Conservation (phyloP, 2,113 vertebrate species). For the Paedocypris sp. region DNA sequence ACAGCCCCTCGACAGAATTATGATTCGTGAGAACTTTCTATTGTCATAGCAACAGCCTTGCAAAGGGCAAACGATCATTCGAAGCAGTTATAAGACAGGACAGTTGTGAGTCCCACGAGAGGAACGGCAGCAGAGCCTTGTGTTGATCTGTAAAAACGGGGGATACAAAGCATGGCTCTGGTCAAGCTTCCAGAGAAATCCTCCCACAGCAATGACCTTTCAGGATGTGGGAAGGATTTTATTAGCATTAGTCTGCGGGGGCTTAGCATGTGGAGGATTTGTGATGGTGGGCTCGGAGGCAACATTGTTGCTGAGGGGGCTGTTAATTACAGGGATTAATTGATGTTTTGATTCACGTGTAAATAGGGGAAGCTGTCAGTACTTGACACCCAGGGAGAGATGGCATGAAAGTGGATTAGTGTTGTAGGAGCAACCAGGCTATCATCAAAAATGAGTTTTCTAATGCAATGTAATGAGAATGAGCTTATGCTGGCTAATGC, state of each 20-base stretch:
- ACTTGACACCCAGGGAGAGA: conserved; percentile 44
- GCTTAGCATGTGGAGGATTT: not conserved
- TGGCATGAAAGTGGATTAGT: conserved; percentile 62
- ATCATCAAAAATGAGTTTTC: conserved; percentile 43
- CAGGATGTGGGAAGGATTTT: not conserved
- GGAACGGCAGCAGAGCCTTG: not conserved
- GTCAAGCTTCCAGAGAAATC: not conserved
- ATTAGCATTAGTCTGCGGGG: not conserved
- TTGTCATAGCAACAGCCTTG: conserved; percentile 9
- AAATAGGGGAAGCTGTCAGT: conserved; percentile 46
- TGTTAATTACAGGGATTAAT: conserved; percentile 58
- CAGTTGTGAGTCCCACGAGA: conserved; percentile 2
- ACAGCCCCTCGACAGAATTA: not conserved
- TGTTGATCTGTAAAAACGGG: not conserved
- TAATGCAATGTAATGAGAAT: conserved; percentile 39
- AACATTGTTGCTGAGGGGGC: conserved; percentile 29
- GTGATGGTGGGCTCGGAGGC: not conserved
- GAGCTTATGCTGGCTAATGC: conserved; percentile 26
- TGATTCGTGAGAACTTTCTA: not conserved
- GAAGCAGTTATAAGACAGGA: conserved; percentile 11
- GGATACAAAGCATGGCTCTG: conserved; percentile 1
- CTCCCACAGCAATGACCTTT: not conserved
- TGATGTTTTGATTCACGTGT: conserved; percentile 53
- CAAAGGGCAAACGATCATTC: not conserved
- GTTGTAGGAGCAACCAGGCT: conserved; percentile 50